Percentiles rank a stretch among this genome's conserved stretches.
Evolutionary conservation across 1,140 invertebrate genomes (phyloP).

Genomic region (Zelostemma sp.): DNA sequence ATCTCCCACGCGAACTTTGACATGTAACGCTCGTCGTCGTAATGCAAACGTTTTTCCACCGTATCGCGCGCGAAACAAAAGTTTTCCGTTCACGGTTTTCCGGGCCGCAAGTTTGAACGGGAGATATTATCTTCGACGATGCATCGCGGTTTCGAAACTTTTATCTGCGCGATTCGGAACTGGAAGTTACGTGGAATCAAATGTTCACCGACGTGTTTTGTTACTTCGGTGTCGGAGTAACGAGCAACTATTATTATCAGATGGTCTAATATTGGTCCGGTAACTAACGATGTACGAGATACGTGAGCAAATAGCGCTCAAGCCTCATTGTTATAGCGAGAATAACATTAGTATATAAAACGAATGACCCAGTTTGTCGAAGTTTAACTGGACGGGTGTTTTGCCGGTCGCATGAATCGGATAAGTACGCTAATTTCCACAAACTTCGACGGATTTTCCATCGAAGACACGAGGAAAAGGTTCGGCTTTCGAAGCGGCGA

Average conservation of each 20-base stretch:
- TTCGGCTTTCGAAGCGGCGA: slow-evolving; percentile 31
- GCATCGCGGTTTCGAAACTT: not conserved
- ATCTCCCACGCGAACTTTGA: slow-evolving; percentile 48
- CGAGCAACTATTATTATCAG: slow-evolving; percentile 36
- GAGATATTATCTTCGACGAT: not conserved
- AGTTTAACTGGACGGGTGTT: slow-evolving; percentile 38
- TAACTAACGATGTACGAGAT: slow-evolving; percentile 34
- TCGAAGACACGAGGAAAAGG: not conserved
- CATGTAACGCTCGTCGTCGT: slow-evolving; percentile 33
- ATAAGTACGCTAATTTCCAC: slow-evolving; percentile 27
- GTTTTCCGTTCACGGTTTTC: not conserved
- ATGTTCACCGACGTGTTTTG: not conserved
- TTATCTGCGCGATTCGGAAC: not conserved
- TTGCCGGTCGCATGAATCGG: slow-evolving; percentile 34
- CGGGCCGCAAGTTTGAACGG: not conserved
- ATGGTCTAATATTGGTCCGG: slow-evolving; percentile 45
- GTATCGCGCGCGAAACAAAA: not conserved
- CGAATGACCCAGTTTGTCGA: slow-evolving; percentile 55
- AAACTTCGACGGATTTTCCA: slow-evolving; percentile 19
- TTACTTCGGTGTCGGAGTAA: slow-evolving; percentile 21
- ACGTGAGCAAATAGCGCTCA: slow-evolving; percentile 39
- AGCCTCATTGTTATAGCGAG: slow-evolving; percentile 47
- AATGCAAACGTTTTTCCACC: slow-evolving; percentile 3
- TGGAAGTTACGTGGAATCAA: not conserved
- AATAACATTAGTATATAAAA: slow-evolving; percentile 54